Evolutionary conservation across 2,888 invertebrate species (phyloP).

Genomic region (Melitaea athalia): DNA sequence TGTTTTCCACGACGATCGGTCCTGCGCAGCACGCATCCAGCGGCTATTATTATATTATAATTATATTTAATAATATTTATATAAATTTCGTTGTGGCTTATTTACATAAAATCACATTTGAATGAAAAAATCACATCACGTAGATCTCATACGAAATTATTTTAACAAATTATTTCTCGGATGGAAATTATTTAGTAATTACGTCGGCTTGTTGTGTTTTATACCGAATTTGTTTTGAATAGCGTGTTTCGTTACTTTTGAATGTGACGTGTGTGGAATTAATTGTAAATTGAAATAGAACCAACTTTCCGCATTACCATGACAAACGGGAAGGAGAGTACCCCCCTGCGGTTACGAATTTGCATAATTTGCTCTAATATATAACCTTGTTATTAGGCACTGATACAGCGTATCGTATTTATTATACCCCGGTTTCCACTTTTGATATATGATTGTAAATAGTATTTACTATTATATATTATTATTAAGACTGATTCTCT

Average conservation of each 20-base stretch:
- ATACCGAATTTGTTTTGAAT: conserved; percentile 6
- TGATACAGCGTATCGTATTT: conserved; percentile 35
- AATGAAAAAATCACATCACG: background rate
- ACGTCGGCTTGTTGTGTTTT: conserved; percentile 3
- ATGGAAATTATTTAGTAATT: conserved; percentile 2
- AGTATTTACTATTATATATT: background rate
- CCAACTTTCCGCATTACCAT: conserved; percentile 42
- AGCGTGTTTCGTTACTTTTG: conserved; percentile 18
- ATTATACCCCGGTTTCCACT: conserved; percentile 10
- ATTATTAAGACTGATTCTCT: background rate
- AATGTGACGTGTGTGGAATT: conserved; percentile 27
- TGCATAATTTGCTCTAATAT: conserved; percentile 59
- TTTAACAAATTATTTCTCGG: background rate
- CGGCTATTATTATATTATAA: too few species aligned
- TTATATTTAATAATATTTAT: too few species aligned
- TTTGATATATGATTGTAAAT: background rate
- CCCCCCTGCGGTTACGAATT: conserved; percentile 46
- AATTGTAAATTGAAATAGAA: conserved; percentile 38
- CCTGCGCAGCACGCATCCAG: too few species aligned
- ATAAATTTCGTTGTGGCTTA: too few species aligned
- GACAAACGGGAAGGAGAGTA: conserved; percentile 41
- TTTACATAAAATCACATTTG: background rate
- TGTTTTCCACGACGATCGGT: too few species aligned
- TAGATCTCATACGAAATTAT: background rate
- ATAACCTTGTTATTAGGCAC: conserved; percentile 51